Conservation (phyloP, 2,888 invertebrate species). For the Smittia aterrima region DNA sequence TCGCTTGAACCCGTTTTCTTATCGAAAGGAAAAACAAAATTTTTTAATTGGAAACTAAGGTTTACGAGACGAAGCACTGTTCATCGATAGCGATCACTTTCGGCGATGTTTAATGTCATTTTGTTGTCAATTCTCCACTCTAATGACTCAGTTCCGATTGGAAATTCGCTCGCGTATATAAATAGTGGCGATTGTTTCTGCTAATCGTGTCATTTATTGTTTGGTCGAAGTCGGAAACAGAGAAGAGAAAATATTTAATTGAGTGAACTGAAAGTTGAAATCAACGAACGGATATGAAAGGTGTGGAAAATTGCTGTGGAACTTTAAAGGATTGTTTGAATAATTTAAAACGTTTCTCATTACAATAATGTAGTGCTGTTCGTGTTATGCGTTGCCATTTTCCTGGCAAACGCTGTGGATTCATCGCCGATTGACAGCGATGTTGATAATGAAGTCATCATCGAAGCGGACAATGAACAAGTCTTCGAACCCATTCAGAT, state of each 20-base stretch:
- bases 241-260: neutral
- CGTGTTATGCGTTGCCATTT: neutral
- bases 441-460: neutral
- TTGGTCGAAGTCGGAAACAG: neutral
- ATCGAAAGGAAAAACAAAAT: neutral
- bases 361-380: constrained; percentile 10
- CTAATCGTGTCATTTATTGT: neutral
- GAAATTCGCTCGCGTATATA: constrained; percentile 10
- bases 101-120: constrained; percentile 15
- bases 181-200: neutral
- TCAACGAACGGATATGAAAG: constrained; percentile 21
- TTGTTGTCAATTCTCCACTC: neutral
- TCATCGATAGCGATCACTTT: neutral
- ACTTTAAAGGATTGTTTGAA: neutral
- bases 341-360: neutral
- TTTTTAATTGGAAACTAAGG: constrained; percentile 15
- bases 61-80: neutral
- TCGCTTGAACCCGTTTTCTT: neutral
- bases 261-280: neutral
- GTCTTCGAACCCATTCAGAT: neutral
- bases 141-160: constrained; percentile 7
- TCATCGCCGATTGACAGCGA: neutral
- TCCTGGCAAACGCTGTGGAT: neutral
- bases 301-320: neutral
- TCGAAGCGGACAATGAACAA: neutral